phyloP scores from a whole-genome alignment of 2,797 vertebrate genomes.

The Pampus argenteus region DNA sequence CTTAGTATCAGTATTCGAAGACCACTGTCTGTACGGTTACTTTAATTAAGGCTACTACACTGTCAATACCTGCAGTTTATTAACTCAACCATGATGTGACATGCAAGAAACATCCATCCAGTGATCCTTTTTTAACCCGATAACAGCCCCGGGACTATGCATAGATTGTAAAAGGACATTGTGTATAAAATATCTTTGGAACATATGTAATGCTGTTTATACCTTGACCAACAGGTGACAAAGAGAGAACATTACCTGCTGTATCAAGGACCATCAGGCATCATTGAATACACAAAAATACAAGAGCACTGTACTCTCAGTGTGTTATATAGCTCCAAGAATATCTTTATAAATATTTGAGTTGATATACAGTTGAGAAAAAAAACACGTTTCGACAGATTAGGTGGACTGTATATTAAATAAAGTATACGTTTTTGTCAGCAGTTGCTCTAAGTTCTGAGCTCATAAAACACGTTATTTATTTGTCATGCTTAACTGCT shows the following conservation, averaged over 20 bases:
- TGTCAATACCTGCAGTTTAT: too few species aligned
- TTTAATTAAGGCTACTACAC: too few species aligned
- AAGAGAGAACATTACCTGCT: background rate
- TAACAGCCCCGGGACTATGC: background rate
- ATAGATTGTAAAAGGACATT: too few species aligned
- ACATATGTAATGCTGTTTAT: background rate
- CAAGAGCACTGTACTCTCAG: background rate
- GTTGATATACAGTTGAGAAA: background rate
- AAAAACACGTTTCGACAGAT: background rate
- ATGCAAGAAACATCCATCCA: background rate
- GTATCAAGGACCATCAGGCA: background rate
- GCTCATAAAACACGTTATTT: constrained; percentile 36
- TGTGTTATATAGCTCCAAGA: background rate
- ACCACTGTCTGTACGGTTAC: too few species aligned
- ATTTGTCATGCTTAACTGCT: constrained; percentile 33
- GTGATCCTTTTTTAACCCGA: background rate
- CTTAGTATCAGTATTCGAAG: too few species aligned
- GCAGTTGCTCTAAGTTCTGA: constrained; percentile 8
- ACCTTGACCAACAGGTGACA: background rate
- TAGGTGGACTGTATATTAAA: background rate
- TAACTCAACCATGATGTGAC: too few species aligned
- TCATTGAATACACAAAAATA: background rate
- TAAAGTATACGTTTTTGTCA: constrained; percentile 11
- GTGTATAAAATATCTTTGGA: background rate
- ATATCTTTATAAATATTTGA: background rate